A percentile compares a stretch with the other conserved stretches of the same genome.
These are phyloP conservation scores for Ormyrus pomaceus DNA, from an alignment of 2,888 invertebrate species.

Conservation along the genomic window DNA sequence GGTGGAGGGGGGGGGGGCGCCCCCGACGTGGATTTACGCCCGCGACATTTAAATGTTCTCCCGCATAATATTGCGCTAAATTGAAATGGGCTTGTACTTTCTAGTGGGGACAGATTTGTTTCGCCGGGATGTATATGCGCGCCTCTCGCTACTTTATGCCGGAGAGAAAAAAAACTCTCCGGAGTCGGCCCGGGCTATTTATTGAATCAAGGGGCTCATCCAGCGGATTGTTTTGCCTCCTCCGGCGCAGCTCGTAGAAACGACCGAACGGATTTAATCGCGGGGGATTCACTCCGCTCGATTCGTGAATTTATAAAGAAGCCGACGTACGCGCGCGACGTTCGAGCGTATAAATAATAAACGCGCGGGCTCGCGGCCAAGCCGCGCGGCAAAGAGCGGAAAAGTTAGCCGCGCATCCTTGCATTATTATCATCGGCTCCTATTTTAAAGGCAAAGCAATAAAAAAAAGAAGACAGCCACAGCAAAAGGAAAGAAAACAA, in stretches of 20 bases:
- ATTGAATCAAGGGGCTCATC: constrained; percentile 36
- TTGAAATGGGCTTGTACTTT: constrained; percentile 56
- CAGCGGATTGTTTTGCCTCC: not conserved
- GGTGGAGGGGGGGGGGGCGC: not conserved
- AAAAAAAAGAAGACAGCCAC: not conserved
- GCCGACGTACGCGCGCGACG: not conserved
- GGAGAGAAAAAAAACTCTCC: constrained; percentile 1
- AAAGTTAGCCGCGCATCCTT: not conserved
- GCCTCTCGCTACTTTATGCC: constrained; percentile 13
- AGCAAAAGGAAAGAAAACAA: not conserved
- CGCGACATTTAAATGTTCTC: constrained; percentile 55
- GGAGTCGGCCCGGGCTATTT: constrained; percentile 13
- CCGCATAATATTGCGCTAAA: constrained; percentile 56
- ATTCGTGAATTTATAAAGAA: not conserved
- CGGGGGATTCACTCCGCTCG: no score
- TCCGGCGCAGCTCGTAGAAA: not conserved
- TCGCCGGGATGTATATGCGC: not conserved
- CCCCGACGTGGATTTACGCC: constrained; percentile 57
- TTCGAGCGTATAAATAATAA: not conserved
- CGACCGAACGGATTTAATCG: not conserved
- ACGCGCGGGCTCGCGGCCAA: no score
- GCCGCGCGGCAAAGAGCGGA: not conserved
- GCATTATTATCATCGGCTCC: constrained; percentile 6
- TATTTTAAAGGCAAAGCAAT: constrained; percentile 6
- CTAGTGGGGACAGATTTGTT: constrained; percentile 49